phyloP scores from a whole-genome alignment of 2,113 vertebrate species.

The Mus musculus region GRCm39 chr10:43589501-43590000 shows the following conservation, averaged over 20 bases:
- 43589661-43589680: neutral
- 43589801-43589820: neutral
- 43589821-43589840: neutral
- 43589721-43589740: neutral
- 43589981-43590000: neutral
- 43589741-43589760: neutral
- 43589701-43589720: neutral
- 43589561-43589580: neutral
- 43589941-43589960: neutral
- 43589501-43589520: neutral
- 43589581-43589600: neutral
- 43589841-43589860: neutral
- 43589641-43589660: too few relatives aligned
- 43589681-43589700: neutral
- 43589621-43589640: neutral
- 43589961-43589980: neutral
- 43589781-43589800: neutral
- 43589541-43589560: neutral
- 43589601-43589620: neutral
- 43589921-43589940: too few relatives aligned
- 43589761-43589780: neutral
- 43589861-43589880: neutral
- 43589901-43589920: neutral
- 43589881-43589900: neutral
- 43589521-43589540: neutral